Conservation (phyloP, 1,140 invertebrate genomes). For the Lordiphosa stackelbergi region DNA sequence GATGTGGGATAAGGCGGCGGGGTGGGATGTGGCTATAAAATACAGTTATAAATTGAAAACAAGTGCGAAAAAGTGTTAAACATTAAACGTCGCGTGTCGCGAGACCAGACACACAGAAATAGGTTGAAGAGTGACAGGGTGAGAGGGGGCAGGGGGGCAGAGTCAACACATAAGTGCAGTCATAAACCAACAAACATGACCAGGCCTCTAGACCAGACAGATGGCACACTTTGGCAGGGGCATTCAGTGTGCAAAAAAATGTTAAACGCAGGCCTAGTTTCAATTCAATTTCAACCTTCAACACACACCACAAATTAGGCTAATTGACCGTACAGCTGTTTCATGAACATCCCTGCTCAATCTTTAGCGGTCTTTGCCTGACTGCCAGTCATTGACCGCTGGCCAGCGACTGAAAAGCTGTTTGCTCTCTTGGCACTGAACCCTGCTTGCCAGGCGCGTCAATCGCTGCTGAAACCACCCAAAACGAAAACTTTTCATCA, state of each 20-base stretch:
- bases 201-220: constrained; percentile 17
- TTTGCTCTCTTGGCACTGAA: no score
- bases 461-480: no score
- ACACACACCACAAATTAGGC: no score
- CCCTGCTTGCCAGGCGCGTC: no score
- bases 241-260: background rate
- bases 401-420: no score
- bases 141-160: background rate
- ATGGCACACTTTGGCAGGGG: constrained; percentile 2
- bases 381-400: no score
- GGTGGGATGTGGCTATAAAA: constrained; percentile 31
- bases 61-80: constrained; percentile 47
- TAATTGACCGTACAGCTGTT: no score
- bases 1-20: constrained; percentile 6
- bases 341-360: no score
- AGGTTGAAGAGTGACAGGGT: constrained; percentile 2
- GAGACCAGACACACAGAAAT: constrained; percentile 27
- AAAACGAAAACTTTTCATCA: no score
- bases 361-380: no score
- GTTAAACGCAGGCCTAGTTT: no score
- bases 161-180: constrained; percentile 45
- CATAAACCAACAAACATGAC: constrained; percentile 46
- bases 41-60: constrained; percentile 48
- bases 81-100: constrained; percentile 34
- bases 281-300: no score